Percentiles rank a stretch among this genome's conserved stretches.
These are phyloP conservation scores for Drosophila lacicola DNA, from an alignment of 2,888 invertebrate genomes.

Conservation along the genomic window DNA sequence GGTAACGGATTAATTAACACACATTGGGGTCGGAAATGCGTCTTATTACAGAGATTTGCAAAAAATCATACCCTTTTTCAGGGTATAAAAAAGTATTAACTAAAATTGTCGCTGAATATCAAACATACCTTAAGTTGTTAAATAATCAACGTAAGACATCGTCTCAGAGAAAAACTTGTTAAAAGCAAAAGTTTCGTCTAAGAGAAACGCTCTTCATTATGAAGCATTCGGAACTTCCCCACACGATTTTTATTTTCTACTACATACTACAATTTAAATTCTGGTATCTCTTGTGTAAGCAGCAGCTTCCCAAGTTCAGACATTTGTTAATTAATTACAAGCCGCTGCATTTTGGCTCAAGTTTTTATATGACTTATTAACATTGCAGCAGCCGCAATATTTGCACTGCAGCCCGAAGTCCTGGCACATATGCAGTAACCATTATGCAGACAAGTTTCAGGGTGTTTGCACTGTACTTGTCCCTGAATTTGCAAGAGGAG, in stretches of 20 bases:
- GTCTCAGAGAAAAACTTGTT: no score
- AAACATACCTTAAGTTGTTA: not conserved
- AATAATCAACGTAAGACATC: no score
- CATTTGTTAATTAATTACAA: constrained; percentile 42
- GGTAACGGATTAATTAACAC: not conserved
- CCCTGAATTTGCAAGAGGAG: not conserved
- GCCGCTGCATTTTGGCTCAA: constrained; percentile 28
- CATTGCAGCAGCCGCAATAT: constrained; percentile 43
- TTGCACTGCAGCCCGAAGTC: constrained; percentile 22
- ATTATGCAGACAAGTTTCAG: constrained; percentile 19
- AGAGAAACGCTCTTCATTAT: no score
- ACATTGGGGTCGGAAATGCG: no score
- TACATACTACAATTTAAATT: not conserved
- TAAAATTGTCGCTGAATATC: not conserved
- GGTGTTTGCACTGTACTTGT: constrained; percentile 17
- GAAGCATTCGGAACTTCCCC: no score
- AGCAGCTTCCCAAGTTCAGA: constrained; percentile 8
- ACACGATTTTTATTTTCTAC: constrained; percentile 2
- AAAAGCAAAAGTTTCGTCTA: no score
- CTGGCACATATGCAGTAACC: constrained; percentile 26
- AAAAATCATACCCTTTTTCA: no score
- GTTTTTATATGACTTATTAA: constrained; percentile 50
- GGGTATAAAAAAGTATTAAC: no score
- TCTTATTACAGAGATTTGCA: no score
- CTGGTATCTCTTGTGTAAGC: not conserved